Base-by-base conservation (phyloP, 2,797 vertebrate species). In the Phrynocephalus guinanensis region DNA sequence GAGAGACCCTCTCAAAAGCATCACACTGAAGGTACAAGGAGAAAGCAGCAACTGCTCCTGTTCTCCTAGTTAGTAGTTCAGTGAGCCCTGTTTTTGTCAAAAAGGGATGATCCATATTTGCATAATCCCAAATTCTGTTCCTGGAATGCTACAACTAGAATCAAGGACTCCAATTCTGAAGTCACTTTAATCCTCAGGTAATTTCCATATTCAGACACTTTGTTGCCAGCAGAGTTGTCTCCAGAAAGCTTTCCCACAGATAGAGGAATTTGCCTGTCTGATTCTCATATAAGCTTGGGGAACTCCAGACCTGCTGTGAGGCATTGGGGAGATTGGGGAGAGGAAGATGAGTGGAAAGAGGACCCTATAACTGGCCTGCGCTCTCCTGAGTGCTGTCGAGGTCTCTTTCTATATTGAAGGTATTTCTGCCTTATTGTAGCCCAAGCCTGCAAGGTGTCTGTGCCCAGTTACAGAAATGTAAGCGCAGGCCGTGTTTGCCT, bases 111-210 rank as follows among this genome's bases (percentile, higher is more conserved):
- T 68, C 38, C 78, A 71, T 4, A 76, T 85, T 81, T 85, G 48
- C 83, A 68, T 88, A 88, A 88, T 76, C 78, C 44, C 52, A 16
- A 50, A 81, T 88, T 75, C 85, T 73, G 52, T 70, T 86, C 30
- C 50, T 63, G 67, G 83, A 84, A 84, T 26, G 67, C 38, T 33
- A 22, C 56, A 84, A 50, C 56, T 18, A 26, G 68, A 84, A 52
- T n/a, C 28, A 76, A 85, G 52, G 26, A 30, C 67, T 22, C 78
- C 7, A 28, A 60, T 38, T 56, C 48, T 70, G 44, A 81, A 85
- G 24, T n/a, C 79, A 66, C 30, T 38, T 52, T 84, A 72, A 60
- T 88, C 70, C 78, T 67, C 15, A 22, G n/a, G 30, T 26, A 68
- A 68, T 16, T 63, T 84, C 72, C 20, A 56, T 79, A 38, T 24